Evolutionary conservation across 2,797 vertebrate species (phyloP).

Genomic region (Masticophis lateralis): DNA sequence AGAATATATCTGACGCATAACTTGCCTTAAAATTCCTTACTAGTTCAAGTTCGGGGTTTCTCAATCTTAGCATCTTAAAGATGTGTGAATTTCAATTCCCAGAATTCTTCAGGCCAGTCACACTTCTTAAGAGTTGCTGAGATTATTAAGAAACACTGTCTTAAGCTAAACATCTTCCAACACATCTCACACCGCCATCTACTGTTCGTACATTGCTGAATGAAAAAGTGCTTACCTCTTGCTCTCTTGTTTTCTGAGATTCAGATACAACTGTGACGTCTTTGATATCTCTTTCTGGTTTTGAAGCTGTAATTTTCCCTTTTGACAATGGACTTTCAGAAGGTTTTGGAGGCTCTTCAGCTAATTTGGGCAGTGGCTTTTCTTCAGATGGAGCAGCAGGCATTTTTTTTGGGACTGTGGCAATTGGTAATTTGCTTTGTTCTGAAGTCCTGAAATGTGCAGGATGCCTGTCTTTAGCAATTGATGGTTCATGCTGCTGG

Average conservation of each 20-base stretch:
- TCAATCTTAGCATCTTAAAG: not conserved
- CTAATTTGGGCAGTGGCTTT: constrained; percentile 64
- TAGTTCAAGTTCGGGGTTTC: not conserved
- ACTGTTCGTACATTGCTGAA: not conserved
- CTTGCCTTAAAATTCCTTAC: not conserved
- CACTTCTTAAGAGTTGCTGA: not conserved
- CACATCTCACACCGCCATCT: not conserved
- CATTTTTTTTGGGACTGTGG: constrained; percentile 70
- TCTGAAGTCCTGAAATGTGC: constrained; percentile 76
- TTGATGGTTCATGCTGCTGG: not conserved
- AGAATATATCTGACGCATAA: not conserved
- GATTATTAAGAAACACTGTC: not conserved
- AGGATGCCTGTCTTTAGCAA: constrained; percentile 76
- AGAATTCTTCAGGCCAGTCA: not conserved
- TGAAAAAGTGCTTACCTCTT: constrained; percentile 83
- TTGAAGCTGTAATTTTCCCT: constrained; percentile 59
- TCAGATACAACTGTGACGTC: constrained; percentile 79
- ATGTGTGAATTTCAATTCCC: not conserved
- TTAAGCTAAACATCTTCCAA: not conserved
- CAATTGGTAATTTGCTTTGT: constrained; percentile 70
- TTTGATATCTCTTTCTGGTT: constrained; percentile 73
- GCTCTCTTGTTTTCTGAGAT: constrained; percentile 80
- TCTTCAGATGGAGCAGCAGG: constrained; percentile 50
- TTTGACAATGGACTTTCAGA: constrained; percentile 57
- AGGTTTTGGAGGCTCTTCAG: constrained; percentile 72